A percentile compares a stretch with the other conserved stretches of the same genome.
phyloP scores from a whole-genome alignment of 2,888 invertebrate species.

The Cheilosia vulpina region DNA sequence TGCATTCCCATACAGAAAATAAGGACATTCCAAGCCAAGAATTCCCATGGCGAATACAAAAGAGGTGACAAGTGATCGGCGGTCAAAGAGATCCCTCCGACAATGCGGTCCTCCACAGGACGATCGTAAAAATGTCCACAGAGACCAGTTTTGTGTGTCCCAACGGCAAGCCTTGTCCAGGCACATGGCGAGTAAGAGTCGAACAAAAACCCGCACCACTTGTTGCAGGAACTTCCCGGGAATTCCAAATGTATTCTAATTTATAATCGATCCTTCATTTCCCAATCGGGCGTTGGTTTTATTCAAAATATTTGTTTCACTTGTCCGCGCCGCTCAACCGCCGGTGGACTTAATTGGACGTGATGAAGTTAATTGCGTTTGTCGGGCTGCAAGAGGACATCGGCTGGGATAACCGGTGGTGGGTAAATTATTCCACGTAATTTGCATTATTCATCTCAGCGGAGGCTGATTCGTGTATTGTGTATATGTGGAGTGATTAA shows the following conservation, averaged over 20 bases:
- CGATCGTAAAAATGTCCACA: constrained; percentile 57
- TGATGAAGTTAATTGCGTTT: constrained; percentile 17
- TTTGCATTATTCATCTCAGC: constrained; percentile 50
- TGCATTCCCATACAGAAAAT: constrained; percentile 14
- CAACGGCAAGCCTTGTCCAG: constrained; percentile 10
- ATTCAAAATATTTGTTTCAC: constrained; percentile 59
- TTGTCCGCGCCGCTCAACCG: constrained; percentile 13
- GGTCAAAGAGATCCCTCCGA: constrained; percentile 69
- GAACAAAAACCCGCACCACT: constrained; percentile 1
- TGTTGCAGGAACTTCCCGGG: constrained; percentile 39
- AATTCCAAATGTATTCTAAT: constrained; percentile 66
- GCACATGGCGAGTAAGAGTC: constrained; percentile 27
- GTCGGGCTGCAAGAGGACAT: neutral
- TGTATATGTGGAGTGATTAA: constrained; percentile 44
- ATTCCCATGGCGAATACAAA: constrained; percentile 67
- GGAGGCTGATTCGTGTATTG: neutral
- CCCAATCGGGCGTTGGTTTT: constrained; percentile 37
- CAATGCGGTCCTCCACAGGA: constrained; percentile 34
- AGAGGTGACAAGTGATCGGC: constrained; percentile 73
- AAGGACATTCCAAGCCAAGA: constrained; percentile 31
- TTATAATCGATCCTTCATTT: constrained; percentile 65
- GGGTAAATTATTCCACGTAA: constrained; percentile 53
- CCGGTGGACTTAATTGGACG: constrained; percentile 48
- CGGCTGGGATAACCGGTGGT: constrained; percentile 11
- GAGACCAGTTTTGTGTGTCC: constrained; percentile 50